Percentiles rank a stretch among this genome's conserved stretches.
Evolutionary conservation across 2,797 vertebrate genomes (phyloP).

Genomic region (Nyctalus aviator): DNA sequence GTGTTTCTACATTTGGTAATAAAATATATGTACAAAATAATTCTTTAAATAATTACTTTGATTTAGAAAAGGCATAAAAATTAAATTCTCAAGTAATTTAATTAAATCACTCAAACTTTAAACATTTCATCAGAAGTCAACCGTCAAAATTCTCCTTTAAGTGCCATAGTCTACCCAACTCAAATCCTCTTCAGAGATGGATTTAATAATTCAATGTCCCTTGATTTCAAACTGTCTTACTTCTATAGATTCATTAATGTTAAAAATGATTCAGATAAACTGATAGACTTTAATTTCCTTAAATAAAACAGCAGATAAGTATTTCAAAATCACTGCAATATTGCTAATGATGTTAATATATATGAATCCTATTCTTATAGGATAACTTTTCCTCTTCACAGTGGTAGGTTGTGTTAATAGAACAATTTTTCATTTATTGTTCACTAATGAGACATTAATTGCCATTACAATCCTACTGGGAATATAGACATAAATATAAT

Average conservation of each 20-base stretch:
- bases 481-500: constrained; percentile 64
- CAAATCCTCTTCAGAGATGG: constrained; percentile 28
- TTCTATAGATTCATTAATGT: constrained; percentile 58
- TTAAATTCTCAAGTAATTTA: constrained; percentile 58
- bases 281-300: constrained; percentile 69
- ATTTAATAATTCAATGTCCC: constrained; percentile 58
- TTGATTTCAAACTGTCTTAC: constrained; percentile 56
- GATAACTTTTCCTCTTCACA: constrained; percentile 65
- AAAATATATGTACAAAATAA: constrained; percentile 51
- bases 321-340: constrained; percentile 63
- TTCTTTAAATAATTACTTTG: constrained; percentile 43
- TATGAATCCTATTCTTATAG: not conserved
- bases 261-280: constrained; percentile 70
- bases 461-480: constrained; percentile 46
- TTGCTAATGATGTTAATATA: constrained; percentile 61
- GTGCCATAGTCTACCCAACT: constrained; percentile 12
- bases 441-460: constrained; percentile 78
- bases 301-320: constrained; percentile 48
- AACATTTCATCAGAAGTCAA: constrained; percentile 54
- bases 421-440: constrained; percentile 72
- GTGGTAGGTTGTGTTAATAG: constrained; percentile 63
- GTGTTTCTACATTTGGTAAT: constrained; percentile 6
- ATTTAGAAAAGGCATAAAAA: constrained; percentile 58
- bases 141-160: constrained; percentile 29
- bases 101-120: constrained; percentile 58